Evolutionary conservation across 2,797 vertebrate species (phyloP), one percentile per base, ranked within the genome.

Genomic region (Chaetophractus vellerosus): DNA sequence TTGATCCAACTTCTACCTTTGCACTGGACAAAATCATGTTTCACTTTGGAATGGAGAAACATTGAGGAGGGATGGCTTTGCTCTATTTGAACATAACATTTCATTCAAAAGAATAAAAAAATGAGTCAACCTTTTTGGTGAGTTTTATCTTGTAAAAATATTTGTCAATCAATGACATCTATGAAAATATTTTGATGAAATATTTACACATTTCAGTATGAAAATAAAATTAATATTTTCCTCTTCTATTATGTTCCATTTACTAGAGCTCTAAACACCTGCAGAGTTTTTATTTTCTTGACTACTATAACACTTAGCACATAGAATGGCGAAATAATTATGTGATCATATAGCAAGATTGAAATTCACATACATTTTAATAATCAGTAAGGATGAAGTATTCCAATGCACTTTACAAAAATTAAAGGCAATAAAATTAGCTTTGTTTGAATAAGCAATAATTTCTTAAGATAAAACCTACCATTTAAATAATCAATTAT

Each of bases 251-350:
- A 69, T 19, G 12, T 81, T 59, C 76, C 4, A 55, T 61, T 76
- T 88, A 9, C 16, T 78, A 61, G n/a, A 50, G 1, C 28, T 72
- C 15, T 52, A 24, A 87, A 72, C 3, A 45, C 21, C 1, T 41
- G 4, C 6, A 80, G 12, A 52, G 2, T 1, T 81, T 88, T 85
- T 88, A 28, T 31, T 80, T 63, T 64, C n/a, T 66, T 86, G 6
- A 9, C 69, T 36, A 79, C 16, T 8, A 24, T 2, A 59, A 2
- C 14, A 41, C 2, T 55, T 83, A 81, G 19, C 2, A 71, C 16
- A 82, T 0, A 78, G 15, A 89, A 86, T 14, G 18, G 9, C 31
- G 93, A 91, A 85, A 71, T 93, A 93, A 94, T 31, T 80, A 55
- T 14, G 76, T 38, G 2, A 4, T 8, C 28, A 50, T 31, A 75